Evolutionary conservation across 2,888 invertebrate species (phyloP).

Genomic region (Platycheirus albimanus): DNA sequence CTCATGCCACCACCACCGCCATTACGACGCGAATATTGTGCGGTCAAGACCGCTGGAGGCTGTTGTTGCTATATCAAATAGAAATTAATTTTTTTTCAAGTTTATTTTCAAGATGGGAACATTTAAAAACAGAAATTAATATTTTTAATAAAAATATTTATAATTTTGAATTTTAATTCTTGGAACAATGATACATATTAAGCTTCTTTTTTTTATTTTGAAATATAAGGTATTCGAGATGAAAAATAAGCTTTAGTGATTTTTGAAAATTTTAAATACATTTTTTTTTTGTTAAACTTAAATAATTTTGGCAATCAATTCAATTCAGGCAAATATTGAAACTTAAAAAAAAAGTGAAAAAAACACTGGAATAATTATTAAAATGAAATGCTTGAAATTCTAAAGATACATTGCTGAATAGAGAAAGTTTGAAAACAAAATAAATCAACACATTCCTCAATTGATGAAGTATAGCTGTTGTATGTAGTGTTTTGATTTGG

Average conservation of each 20-base stretch:
- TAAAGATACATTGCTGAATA: constrained; percentile 58
- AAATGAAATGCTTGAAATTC: constrained; percentile 48
- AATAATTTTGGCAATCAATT: constrained; percentile 44
- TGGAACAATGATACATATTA: constrained; percentile 64
- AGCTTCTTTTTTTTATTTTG: too few species aligned
- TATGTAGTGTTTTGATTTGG: background rate
- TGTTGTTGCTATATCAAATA: constrained; percentile 49
- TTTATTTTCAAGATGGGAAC: constrained; percentile 9
- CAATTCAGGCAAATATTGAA: constrained; percentile 52
- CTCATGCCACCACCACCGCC: constrained; percentile 83
- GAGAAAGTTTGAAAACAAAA: constrained; percentile 28
- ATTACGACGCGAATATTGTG: constrained; percentile 82
- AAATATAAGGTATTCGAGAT: too few species aligned
- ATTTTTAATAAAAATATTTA: too few species aligned
- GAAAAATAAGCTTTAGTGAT: background rate
- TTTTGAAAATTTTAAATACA: constrained; percentile 14
- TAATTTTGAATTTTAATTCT: constrained; percentile 17
- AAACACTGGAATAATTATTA: too few species aligned
- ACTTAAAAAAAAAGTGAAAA: constrained; percentile 9
- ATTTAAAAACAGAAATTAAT: too few species aligned
- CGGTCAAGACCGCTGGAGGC: constrained; percentile 57
- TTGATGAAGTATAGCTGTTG: constrained; percentile 37
- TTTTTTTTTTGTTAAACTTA: constrained; percentile 21
- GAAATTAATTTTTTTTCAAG: background rate
- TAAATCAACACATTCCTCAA: constrained; percentile 39